phyloP scores from a whole-genome alignment of 2,888 invertebrate species.

The Megamerina dolium region DNA sequence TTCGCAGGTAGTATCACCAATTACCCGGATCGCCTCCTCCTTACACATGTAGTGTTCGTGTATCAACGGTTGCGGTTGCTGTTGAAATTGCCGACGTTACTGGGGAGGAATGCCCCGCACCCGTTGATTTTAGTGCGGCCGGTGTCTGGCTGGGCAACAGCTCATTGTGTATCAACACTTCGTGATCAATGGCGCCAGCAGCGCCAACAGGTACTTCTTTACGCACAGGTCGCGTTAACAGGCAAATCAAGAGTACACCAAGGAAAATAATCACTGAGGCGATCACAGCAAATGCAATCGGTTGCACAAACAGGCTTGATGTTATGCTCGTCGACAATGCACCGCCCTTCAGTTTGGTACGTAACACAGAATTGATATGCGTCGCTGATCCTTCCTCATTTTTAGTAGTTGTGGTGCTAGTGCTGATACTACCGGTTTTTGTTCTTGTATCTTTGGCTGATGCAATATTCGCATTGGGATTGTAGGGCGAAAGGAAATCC shows the following conservation, averaged over 20 bases:
- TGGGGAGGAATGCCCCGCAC: slow-evolving; percentile 4
- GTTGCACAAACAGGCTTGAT: slow-evolving; percentile 18
- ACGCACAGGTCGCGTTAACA: slow-evolving; percentile 25
- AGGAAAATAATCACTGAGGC: slow-evolving; percentile 28
- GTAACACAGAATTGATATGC: slow-evolving; percentile 22
- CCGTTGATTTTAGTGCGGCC: slow-evolving; percentile 4
- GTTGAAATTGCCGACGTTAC: slow-evolving; percentile 10
- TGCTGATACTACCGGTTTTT: slow-evolving; percentile 7
- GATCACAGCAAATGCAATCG: slow-evolving; percentile 25
- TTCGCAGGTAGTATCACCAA: too few relatives aligned
- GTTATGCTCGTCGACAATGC: slow-evolving; percentile 15
- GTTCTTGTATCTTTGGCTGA: slow-evolving; percentile 5
- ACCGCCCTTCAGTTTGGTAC: slow-evolving; percentile 24
- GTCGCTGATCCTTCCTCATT: neutral
- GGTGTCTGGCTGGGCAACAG: slow-evolving; percentile 26
- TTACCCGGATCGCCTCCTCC: too few relatives aligned
- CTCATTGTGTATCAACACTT: slow-evolving; percentile 31
- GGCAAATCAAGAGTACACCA: slow-evolving; percentile 23
- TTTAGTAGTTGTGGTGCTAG: neutral
- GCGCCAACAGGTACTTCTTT: slow-evolving; percentile 21
- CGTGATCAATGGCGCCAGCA: slow-evolving; percentile 22
- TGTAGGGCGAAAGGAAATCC: slow-evolving; percentile 33
- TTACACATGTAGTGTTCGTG: slow-evolving; percentile 35
- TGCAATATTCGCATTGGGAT: slow-evolving; percentile 25
- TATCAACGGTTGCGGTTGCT: slow-evolving; percentile 12